Conservation (phyloP, 1,140 invertebrate genomes). For the Manduca sexta region DNA sequence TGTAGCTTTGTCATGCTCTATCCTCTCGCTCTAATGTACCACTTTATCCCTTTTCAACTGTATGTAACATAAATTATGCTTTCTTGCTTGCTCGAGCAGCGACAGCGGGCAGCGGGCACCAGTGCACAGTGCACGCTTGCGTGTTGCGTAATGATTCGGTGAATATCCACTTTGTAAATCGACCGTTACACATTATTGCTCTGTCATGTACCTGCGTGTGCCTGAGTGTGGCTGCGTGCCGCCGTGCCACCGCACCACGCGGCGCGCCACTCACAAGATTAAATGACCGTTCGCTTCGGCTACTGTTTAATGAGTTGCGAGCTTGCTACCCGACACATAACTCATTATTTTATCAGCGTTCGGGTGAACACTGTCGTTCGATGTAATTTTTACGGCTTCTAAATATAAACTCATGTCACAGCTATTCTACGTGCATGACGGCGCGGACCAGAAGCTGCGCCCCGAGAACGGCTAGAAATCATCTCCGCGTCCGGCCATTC, state of each 20-base stretch:
- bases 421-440: slow-evolving; percentile 9
- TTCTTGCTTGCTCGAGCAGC: slow-evolving; percentile 38
- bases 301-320: slow-evolving; percentile 42
- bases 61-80: slow-evolving; percentile 17
- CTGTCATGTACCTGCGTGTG: slow-evolving; percentile 30
- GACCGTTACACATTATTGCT: slow-evolving; percentile 56
- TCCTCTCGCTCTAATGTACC: slow-evolving; percentile 33
- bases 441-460: slow-evolving; percentile 22
- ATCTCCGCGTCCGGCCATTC: slow-evolving; percentile 66
- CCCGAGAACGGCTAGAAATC: slow-evolving; percentile 57
- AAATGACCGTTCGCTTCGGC: slow-evolving; percentile 7
- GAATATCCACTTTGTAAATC: slow-evolving; percentile 61
- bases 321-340: too few relatives aligned
- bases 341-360: background rate
- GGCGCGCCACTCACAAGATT: too few relatives aligned
- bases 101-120: too few relatives aligned
- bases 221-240: too few relatives aligned
- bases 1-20: slow-evolving; percentile 45
- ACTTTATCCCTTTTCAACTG: slow-evolving; percentile 33
- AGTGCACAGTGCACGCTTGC: slow-evolving; percentile 28
- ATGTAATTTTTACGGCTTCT: slow-evolving; percentile 16
- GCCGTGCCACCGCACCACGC: too few relatives aligned
- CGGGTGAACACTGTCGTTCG: slow-evolving; percentile 4
- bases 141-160: slow-evolving; percentile 60
- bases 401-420: slow-evolving; percentile 6